A percentile compares a stretch with the other conserved stretches of the same genome.
Evolutionary conservation across 2,113 vertebrate species (phyloP).

Genomic region (Tachuris rubrigastra): DNA sequence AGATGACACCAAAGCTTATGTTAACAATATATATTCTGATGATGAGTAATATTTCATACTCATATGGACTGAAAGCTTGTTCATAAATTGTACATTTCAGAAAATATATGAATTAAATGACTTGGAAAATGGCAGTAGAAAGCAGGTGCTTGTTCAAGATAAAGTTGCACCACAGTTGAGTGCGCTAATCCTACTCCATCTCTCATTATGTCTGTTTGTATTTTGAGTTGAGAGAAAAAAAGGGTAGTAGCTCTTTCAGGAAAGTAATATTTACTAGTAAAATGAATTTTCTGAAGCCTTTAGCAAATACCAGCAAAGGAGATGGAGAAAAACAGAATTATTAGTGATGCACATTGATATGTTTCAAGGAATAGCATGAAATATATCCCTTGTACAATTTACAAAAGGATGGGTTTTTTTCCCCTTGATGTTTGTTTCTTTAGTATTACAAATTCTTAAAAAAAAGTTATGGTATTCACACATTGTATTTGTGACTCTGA

Average conservation of each 20-base stretch:
- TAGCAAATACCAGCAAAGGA: neutral
- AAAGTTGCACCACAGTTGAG: neutral
- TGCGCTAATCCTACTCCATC: neutral
- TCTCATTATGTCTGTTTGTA: neutral
- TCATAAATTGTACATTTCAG: neutral
- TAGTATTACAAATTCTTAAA: neutral
- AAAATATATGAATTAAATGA: neutral
- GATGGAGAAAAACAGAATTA: neutral
- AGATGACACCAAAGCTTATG: neutral
- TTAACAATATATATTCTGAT: neutral
- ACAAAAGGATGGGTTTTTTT: fast-evolving
- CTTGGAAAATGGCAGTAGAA: neutral
- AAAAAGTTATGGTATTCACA: neutral
- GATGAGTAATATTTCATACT: neutral
- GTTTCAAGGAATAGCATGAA: neutral
- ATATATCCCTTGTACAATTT: neutral
- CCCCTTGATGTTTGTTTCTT: neutral
- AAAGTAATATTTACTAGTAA: neutral
- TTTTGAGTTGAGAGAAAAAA: neutral
- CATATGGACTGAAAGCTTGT: neutral
- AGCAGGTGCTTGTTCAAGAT: neutral
- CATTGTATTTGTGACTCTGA: neutral
- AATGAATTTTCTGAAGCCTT: neutral
- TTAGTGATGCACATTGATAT: neutral
- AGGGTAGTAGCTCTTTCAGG: neutral